A percentile compares a stretch with the other conserved stretches of the same genome.
Conservation (phyloP, 2,888 invertebrate species). For the Limnephilus auricula region DNA sequence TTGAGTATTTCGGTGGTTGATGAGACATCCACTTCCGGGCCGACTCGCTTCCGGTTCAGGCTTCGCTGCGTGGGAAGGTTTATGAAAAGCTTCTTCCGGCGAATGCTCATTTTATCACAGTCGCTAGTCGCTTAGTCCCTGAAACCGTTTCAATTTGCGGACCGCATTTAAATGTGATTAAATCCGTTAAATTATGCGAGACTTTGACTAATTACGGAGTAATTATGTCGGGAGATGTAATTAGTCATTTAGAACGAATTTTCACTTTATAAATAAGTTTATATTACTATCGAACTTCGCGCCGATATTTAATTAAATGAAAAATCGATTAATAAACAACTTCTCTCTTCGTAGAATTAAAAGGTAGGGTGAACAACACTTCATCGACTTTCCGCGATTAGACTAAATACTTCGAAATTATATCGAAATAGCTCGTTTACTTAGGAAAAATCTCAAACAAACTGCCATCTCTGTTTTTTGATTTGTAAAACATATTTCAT, state of each 20-base stretch:
- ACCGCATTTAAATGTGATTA: constrained; percentile 12
- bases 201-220: neutral
- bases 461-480: no score
- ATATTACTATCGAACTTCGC: no score
- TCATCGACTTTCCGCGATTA: no score
- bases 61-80: constrained; percentile 40
- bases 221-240: neutral
- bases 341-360: neutral
- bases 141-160: neutral
- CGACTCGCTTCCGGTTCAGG: constrained; percentile 46
- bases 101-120: constrained; percentile 17
- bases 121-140: neutral
- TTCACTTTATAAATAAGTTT: no score
- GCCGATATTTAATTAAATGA: no score
- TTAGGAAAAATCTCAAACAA: no score
- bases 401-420: no score
- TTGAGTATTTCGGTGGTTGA: constrained; percentile 41
- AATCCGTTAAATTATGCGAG: neutral
- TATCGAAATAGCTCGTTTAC: no score
- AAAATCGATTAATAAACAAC: neutral
- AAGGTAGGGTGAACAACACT: no score
- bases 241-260: neutral
- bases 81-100: constrained; percentile 36
- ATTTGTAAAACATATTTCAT: no score
- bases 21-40: constrained; percentile 52